Conservation (phyloP, 1,140 invertebrate genomes). For the Zophobas atratus region DNA sequence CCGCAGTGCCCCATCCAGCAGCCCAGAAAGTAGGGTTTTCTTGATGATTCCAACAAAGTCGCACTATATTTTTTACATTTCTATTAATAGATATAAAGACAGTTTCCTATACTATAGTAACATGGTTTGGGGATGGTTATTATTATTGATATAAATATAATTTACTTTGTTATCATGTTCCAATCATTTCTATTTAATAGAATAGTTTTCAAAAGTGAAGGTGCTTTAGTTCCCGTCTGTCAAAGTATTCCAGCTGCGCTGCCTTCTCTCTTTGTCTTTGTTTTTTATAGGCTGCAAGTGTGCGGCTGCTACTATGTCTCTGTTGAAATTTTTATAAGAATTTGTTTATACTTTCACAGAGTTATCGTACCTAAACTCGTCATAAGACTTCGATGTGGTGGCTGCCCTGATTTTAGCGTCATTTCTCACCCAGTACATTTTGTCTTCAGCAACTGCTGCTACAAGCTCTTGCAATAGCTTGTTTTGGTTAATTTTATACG, state of each 20-base stretch:
- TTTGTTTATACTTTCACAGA: constrained; percentile 21
- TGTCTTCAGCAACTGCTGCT: constrained; percentile 68
- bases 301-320: constrained; percentile 70
- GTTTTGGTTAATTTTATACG: constrained; percentile 55
- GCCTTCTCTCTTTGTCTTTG: constrained; percentile 64
- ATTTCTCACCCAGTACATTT: constrained; percentile 73
- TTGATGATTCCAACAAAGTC: constrained; percentile 3
- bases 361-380: constrained; percentile 71
- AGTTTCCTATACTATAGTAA: constrained; percentile 21
- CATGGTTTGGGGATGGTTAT: constrained; percentile 9
- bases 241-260: constrained; percentile 49
- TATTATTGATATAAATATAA: constrained; percentile 15
- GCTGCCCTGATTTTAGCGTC: constrained; percentile 75
- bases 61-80: constrained; percentile 36
- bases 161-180: constrained; percentile 6
- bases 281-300: constrained; percentile 67
- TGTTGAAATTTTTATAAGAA: constrained; percentile 52
- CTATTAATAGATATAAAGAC: constrained; percentile 16
- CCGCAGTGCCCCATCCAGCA: constrained; percentile 80
- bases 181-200: constrained; percentile 34
- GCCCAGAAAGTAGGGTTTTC: constrained; percentile 77
- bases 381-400: constrained; percentile 72
- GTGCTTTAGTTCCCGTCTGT: constrained; percentile 33
- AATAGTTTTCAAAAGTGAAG: constrained; percentile 14
- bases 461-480: constrained; percentile 67